Evolutionary conservation across 2,888 invertebrate species (phyloP).

Genomic region (Polyommatus iphigenia): DNA sequence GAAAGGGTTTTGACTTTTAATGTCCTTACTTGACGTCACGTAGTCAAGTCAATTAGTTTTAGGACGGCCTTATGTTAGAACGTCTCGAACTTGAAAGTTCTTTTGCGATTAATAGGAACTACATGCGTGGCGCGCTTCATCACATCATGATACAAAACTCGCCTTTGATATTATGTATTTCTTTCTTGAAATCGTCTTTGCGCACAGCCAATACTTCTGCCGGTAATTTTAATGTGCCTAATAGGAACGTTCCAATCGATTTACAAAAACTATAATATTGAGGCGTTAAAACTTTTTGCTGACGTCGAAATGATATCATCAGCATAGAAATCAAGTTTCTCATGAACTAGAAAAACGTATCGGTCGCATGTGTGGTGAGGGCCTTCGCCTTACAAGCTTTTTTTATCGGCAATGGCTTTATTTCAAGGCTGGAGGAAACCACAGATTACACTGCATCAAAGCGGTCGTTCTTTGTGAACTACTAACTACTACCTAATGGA

Average conservation of each 20-base stretch:
- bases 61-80: neutral
- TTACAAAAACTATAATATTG: neutral
- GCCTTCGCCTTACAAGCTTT: conserved; percentile 12
- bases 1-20: neutral
- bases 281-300: neutral
- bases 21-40: neutral
- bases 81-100: neutral
- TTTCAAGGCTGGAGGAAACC: conserved; percentile 35
- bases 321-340: neutral
- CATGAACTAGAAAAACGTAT: neutral
- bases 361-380: conserved; percentile 8
- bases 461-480: conserved; percentile 29
- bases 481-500: conserved; percentile 28
- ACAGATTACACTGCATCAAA: conserved; percentile 34
- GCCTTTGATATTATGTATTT: neutral
- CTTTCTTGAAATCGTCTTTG: neutral
- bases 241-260: neutral
- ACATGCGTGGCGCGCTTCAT: too few relatives aligned
- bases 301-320: neutral
- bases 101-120: neutral
- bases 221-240: neutral
- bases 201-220: neutral
- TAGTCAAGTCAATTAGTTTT: neutral
- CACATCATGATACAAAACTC: neutral
- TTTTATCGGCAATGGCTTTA: conserved; percentile 29